Evolutionary conservation across 2,797 vertebrate genomes (phyloP).

Genomic region (Pseudochirops corinnae): DNA sequence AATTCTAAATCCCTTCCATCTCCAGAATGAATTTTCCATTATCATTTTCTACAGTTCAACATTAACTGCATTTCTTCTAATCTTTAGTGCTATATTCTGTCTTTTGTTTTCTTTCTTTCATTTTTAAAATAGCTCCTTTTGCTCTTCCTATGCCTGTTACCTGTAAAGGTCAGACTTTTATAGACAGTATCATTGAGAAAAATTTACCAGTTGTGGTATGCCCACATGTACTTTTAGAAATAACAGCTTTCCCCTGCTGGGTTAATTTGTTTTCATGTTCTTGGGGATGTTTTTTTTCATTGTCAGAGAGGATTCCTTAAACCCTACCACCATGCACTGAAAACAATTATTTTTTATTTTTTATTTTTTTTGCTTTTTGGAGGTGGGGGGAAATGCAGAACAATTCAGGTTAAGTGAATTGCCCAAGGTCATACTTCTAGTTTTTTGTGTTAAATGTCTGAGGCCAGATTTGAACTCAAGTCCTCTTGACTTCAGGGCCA

Average conservation of each 20-base stretch:
- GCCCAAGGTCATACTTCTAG: too few relatives aligned
- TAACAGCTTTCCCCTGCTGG: neutral
- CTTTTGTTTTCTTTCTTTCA: neutral
- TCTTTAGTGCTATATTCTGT: neutral
- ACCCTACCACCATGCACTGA: neutral
- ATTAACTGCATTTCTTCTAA: neutral
- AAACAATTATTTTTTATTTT: neutral
- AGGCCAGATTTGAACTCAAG: too few relatives aligned
- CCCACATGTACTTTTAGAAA: neutral
- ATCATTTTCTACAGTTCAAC: neutral
- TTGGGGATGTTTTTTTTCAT: neutral
- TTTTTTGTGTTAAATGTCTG: too few relatives aligned
- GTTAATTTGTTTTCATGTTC: neutral
- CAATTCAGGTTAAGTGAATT: too few relatives aligned
- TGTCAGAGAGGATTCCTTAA: neutral
- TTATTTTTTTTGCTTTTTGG: too few relatives aligned
- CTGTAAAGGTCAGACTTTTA: neutral
- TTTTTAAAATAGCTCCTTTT: neutral
- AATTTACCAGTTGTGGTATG: neutral
- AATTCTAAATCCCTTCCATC: neutral
- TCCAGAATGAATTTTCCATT: neutral
- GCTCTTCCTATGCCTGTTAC: neutral
- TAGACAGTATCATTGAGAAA: neutral
- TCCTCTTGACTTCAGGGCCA: too few relatives aligned
- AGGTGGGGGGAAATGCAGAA: too few relatives aligned